Evolutionary conservation across 92 coral and sea anemone genomes (phyloP).

Genomic region (Anthopleura xanthogrammica): DNA sequence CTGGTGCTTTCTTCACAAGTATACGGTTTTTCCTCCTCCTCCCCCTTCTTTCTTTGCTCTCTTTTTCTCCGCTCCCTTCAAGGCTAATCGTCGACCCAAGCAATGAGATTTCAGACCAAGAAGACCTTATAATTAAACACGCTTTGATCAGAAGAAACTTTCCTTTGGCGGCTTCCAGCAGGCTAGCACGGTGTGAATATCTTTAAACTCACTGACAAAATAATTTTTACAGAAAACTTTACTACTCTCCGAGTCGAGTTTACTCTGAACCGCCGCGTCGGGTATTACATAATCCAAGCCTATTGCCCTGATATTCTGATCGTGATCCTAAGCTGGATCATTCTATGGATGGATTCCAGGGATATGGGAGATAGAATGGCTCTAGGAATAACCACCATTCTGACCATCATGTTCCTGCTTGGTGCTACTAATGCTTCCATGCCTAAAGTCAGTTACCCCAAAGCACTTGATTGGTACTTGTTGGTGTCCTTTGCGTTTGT

Average conservation of each 20-base stretch:
- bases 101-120: too few species aligned
- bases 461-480: slow-evolving; percentile 73
- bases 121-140: background rate
- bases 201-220: too few species aligned
- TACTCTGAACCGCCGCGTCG: slow-evolving; percentile 59
- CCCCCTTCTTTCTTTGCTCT: too few species aligned
- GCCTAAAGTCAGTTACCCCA: slow-evolving; percentile 74
- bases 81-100: too few species aligned
- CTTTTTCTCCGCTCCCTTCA: background rate
- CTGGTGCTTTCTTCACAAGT: too few species aligned
- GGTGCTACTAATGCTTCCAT: slow-evolving; percentile 62
- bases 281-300: slow-evolving; percentile 67
- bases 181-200: too few species aligned
- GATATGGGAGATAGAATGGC: slow-evolving; percentile 68
- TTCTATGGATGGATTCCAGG: slow-evolving; percentile 55
- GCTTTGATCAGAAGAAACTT: background rate
- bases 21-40: too few species aligned
- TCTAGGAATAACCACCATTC: slow-evolving; percentile 67
- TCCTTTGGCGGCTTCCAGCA: too few species aligned
- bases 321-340: slow-evolving; percentile 67
- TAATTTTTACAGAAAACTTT: slow-evolving; percentile 23
- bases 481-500: slow-evolving; percentile 63
- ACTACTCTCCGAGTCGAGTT: slow-evolving; percentile 41
- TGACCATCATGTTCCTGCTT: slow-evolving; percentile 69
- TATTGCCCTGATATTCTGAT: slow-evolving; percentile 64